Evolutionary conservation across 2,888 invertebrate species (phyloP).

Genomic region (Sycophila texana): DNA sequence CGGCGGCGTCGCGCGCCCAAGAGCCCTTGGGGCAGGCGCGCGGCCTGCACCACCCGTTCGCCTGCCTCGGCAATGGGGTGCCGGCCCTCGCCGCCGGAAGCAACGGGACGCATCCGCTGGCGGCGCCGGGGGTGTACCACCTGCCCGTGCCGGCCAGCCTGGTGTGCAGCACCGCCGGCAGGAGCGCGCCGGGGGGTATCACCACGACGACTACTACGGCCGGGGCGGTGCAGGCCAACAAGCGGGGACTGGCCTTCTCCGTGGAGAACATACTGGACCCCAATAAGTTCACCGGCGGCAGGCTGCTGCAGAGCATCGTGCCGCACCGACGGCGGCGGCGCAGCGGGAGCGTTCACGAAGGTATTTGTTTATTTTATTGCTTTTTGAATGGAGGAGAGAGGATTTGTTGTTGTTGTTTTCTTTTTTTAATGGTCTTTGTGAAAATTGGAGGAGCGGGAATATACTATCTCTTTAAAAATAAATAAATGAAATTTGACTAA

Average conservation of each 20-base stretch:
- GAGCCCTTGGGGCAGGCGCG: conserved; percentile 62
- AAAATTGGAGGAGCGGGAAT: too few species aligned
- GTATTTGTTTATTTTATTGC: conserved; percentile 55
- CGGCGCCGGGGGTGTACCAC: conserved; percentile 40
- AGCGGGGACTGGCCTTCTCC: conserved; percentile 87
- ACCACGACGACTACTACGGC: conserved; percentile 65
- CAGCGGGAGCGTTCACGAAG: conserved; percentile 72
- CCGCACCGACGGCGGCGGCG: conserved; percentile 68
- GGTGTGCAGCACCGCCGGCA: conserved; percentile 53
- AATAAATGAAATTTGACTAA: too few species aligned
- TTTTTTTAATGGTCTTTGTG: too few species aligned
- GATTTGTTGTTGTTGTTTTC: too few species aligned
- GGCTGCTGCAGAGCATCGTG: conserved; percentile 66
- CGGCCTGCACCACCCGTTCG: conserved; percentile 64
- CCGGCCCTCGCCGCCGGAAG: conserved; percentile 7
- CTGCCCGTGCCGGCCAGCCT: conserved; percentile 51
- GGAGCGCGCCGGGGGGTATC: not conserved
- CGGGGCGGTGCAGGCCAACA: conserved; percentile 78
- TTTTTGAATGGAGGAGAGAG: too few species aligned
- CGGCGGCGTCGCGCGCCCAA: conserved; percentile 70
- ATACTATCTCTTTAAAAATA: too few species aligned
- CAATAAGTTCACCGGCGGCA: conserved; percentile 88
- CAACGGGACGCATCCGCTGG: not conserved
- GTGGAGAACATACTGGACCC: conserved; percentile 94
- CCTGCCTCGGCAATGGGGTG: conserved; percentile 61